Evolutionary conservation across 2,888 invertebrate genomes (phyloP), one percentile per base, ranked within the genome.

Genomic region (Torymus texanus): DNA sequence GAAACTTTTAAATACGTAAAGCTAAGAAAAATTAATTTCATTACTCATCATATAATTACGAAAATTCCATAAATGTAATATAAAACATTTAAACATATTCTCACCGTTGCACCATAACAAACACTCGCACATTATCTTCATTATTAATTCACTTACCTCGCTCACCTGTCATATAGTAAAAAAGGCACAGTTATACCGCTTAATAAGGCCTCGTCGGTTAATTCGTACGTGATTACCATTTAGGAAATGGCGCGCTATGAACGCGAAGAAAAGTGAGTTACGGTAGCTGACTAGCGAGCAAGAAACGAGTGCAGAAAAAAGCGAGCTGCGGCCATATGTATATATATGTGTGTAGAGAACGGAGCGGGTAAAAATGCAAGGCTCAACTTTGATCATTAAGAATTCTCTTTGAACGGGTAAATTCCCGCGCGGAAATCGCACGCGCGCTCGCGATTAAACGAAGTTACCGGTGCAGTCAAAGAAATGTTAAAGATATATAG

Each of bases 331-430:
- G 21, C n/a, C n/a, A 21, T 21, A 21, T 21, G 2, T 21, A 21
- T 21, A 41, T 41, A 8, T 41, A 4, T 41, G 10, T 8, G 1
- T 41, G 10, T 13, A 66, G 53, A 56, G 61, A 56, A 24, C 53
- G 72, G 13, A 51, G 53, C 18, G 56, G 65, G 75, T 18, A 81
- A 81, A 78, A 79, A 76, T 67, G 62, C 74, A 62, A 73, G 61
- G 70, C 61, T 81, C 76, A 73, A 81, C 76, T 81, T 81, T 73
- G 81, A 81, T 81, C 81, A 74, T 81, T 81, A 81, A 76, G 81
- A 76, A 79, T 81, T 81, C 81, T 58, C 81, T 81, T 81, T 81
- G 81, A 81, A 51, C 65, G 56, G 56, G 8, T 63, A 51, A 63
- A 70, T 80, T 73, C 73, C 61, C 56, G 73, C 59, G 77, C 62